Base-by-base conservation (phyloP, 1,140 invertebrate genomes). In the Arion vulgaris region DNA sequence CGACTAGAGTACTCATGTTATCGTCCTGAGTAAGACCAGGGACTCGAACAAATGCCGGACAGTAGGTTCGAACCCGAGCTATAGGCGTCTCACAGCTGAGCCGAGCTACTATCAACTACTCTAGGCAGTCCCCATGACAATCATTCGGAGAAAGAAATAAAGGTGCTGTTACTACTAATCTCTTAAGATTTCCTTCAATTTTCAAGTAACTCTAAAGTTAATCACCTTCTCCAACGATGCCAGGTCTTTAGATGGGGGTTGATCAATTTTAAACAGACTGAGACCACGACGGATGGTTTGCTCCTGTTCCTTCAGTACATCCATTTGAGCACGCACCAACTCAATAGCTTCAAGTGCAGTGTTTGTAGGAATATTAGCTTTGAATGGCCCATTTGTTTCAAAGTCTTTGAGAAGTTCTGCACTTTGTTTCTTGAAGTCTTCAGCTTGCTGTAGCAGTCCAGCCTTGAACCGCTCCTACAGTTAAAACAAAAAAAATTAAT, bases 181-280 rank as follows among this genome's bases (percentile, higher is more conserved):
- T n/a, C n/a, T n/a, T n/a, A n/a, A n/a, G n/a, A n/a, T n/a, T n/a
- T n/a, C n/a, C n/a, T n/a, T n/a, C n/a, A n/a, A n/a, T n/a, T n/a
- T n/a, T n/a, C n/a, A n/a, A n/a, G n/a, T n/a, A n/a, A n/a, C n/a
- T n/a, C n/a, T n/a, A n/a, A n/a, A n/a, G n/a, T n/a, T n/a, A n/a
- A n/a, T n/a, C n/a, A 95, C 95, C 87, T 94, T 94, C 84, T 96
- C 95, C 81, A 97, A 92, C 88, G 93, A 94, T 68, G 92, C 93
- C 36, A 97, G 92, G 85, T 96, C 95, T 77, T 94, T 88, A 81
- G 94, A 95, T 85, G 95, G 95, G 38, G 95, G 94, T 53, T 95
- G 94, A 87, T 94, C 95, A 62, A 96, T 94, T 76, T 95, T 95
- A 90, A 97, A 97, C 45, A 96, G 94, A 13, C 92, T 93, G 68